Percentiles rank a stretch among this genome's conserved stretches.
Evolutionary conservation across 2,113 vertebrate genomes (phyloP).

Genomic region (Australoheros scitulus): DNA sequence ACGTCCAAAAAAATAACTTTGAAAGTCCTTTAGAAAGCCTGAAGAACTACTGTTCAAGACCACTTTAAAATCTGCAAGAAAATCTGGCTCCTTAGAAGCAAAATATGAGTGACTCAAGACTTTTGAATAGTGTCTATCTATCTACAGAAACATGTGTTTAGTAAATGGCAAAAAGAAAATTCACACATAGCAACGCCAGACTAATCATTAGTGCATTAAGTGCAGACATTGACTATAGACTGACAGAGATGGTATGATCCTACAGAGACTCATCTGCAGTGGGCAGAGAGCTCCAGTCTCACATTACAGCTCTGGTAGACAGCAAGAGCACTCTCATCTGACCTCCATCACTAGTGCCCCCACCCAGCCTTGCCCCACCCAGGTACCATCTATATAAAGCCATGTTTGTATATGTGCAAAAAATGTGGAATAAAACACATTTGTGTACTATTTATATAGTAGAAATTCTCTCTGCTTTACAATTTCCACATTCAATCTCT

Average conservation of each 20-base stretch:
- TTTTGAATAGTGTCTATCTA: neutral
- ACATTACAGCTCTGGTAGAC: constrained; percentile 69
- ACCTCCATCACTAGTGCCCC: constrained; percentile 64
- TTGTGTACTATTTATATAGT: neutral
- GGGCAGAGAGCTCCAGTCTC: constrained; percentile 57
- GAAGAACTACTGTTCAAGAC: no score
- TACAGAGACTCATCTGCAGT: constrained; percentile 51
- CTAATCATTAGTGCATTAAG: constrained; percentile 40
- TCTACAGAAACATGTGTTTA: neutral
- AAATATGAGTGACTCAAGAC: neutral
- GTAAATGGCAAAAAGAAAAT: neutral
- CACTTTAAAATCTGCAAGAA: neutral
- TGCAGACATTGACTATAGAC: constrained; percentile 39
- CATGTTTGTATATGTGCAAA: neutral
- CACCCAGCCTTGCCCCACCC: neutral
- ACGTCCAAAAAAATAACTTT: no score
- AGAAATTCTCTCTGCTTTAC: neutral
- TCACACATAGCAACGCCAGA: neutral
- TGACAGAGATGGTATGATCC: constrained; percentile 37
- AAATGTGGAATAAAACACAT: neutral
- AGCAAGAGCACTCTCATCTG: constrained; percentile 39
- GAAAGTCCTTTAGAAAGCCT: no score
- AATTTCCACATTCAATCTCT: neutral
- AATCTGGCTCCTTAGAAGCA: neutral
- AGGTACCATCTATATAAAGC: neutral